Percentiles rank a stretch among this genome's conserved stretches.
Conservation (phyloP, 2,797 vertebrate species). For the Micrastur ruficollis region DNA sequence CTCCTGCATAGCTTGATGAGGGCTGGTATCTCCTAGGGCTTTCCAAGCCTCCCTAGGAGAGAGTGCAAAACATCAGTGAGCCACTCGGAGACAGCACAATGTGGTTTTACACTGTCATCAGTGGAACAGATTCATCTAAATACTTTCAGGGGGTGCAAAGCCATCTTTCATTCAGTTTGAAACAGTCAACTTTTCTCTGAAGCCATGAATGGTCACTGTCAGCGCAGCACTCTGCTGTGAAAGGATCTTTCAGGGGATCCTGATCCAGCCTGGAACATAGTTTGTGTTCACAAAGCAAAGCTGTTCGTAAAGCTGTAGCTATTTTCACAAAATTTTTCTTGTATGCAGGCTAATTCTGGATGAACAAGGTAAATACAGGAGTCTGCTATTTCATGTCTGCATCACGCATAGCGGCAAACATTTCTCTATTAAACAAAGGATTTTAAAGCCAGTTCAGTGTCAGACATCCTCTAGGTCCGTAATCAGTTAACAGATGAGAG, state of each 20-base stretch:
- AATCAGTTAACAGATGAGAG: background rate
- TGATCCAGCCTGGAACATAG: background rate
- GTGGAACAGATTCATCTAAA: background rate
- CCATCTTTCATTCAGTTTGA: background rate
- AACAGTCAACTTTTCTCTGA: background rate
- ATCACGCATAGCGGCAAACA: background rate
- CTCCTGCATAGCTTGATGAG: conserved; percentile 91
- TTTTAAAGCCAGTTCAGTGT: background rate
- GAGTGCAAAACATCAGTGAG: background rate
- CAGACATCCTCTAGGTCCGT: background rate
- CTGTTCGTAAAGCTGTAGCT: background rate
- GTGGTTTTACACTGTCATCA: background rate
- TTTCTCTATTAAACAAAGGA: background rate
- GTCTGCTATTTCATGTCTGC: background rate
- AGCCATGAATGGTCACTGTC: background rate
- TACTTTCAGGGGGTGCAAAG: background rate
- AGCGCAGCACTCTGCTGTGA: background rate
- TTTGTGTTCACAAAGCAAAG: background rate
- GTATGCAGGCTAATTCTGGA: background rate
- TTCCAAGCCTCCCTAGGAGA: conserved; percentile 93
- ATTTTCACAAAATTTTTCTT: background rate
- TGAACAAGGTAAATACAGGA: background rate
- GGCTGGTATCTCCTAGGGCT: conserved; percentile 88
- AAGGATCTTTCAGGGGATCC: background rate
- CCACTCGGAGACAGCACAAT: background rate